These are phyloP conservation scores for Cyclina sinensis DNA, from an alignment of 1,140 invertebrate species.

Conservation along the genomic window DNA sequence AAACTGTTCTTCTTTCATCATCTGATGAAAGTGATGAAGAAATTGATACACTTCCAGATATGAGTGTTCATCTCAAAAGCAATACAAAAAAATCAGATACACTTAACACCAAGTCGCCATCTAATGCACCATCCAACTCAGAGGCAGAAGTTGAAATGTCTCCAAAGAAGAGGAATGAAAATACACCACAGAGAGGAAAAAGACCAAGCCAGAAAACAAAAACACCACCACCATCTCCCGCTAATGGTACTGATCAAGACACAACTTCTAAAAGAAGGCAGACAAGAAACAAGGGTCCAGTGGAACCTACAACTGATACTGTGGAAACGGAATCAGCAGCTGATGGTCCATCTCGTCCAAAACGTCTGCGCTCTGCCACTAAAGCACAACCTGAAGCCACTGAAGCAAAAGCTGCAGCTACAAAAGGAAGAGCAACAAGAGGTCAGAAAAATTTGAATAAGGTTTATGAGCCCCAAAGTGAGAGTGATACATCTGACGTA, in stretches of 20 bases:
- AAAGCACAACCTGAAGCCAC: background rate
- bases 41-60: background rate
- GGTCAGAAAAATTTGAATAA: background rate
- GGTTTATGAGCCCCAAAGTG: background rate
- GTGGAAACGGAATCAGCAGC: background rate
- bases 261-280: background rate
- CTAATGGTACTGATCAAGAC: background rate
- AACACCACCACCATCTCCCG: background rate
- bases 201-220: background rate
- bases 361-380: background rate
- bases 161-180: background rate
- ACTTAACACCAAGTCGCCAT: background rate
- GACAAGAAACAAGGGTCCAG: background rate
- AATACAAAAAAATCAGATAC: background rate
- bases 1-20: background rate
- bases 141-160: background rate
- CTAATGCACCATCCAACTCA: background rate
- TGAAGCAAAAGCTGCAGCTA: background rate
- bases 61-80: background rate
- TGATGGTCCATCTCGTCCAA: constrained; percentile 12
- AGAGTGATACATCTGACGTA: constrained; percentile 22
- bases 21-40: constrained; percentile 24
- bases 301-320: background rate
- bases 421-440: background rate
- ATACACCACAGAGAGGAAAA: background rate